These are phyloP conservation scores for Acleris holmiana DNA, from an alignment of 2,888 invertebrate species.

Conservation along the genomic window DNA sequence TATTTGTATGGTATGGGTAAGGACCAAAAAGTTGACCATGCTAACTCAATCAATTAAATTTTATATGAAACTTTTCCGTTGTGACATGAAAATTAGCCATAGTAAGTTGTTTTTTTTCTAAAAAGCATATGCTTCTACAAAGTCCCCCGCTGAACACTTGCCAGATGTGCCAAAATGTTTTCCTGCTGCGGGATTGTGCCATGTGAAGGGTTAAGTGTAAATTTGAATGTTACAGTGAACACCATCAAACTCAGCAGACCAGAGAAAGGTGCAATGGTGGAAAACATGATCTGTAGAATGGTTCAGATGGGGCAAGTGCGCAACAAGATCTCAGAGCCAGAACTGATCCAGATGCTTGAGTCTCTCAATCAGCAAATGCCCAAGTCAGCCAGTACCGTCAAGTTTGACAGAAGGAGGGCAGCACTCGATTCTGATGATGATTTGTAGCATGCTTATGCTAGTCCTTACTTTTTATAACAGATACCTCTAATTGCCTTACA, in stretches of 20 bases:
- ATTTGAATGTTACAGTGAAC: slow-evolving; percentile 88
- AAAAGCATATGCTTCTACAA: too few species aligned
- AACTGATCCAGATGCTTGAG: slow-evolving; percentile 93
- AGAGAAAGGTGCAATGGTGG: slow-evolving; percentile 97
- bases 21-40: too few species aligned
- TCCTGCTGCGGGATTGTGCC: too few species aligned
- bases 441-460: slow-evolving; percentile 52
- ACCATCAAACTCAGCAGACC: slow-evolving; percentile 97
- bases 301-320: slow-evolving; percentile 95
- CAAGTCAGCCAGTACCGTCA: slow-evolving; percentile 90
- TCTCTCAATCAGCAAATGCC: slow-evolving; percentile 94
- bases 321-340: slow-evolving; percentile 92
- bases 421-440: slow-evolving; percentile 93
- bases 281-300: slow-evolving; percentile 97
- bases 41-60: too few species aligned
- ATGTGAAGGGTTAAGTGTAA: too few species aligned
- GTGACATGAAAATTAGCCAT: too few species aligned
- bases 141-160: too few species aligned
- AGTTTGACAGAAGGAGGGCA: slow-evolving; percentile 95
- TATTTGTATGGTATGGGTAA: too few species aligned
- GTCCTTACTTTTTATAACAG: slow-evolving; percentile 4
- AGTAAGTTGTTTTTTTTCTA: too few species aligned
- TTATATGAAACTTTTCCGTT: too few species aligned
- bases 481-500: slow-evolving; percentile 14
- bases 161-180: too few species aligned